phyloP scores from a whole-genome alignment of 2,888 invertebrate genomes.

The Strigamia maritima region DNA sequence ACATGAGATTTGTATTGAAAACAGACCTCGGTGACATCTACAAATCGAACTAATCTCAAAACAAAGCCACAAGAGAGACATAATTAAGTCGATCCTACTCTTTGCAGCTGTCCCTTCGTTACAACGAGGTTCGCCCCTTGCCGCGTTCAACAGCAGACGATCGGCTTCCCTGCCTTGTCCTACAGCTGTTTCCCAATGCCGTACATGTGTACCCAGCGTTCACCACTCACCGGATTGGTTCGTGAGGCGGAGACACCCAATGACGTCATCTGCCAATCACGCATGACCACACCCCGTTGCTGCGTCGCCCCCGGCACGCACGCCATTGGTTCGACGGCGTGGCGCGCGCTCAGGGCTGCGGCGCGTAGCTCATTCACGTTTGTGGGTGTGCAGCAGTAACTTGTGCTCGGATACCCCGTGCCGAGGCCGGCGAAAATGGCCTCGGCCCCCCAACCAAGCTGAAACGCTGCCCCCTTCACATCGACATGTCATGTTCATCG shows the following conservation, averaged over 20 bases:
- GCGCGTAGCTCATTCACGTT: constrained; percentile 10
- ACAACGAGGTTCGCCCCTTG: constrained; percentile 20
- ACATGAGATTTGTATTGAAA: background rate
- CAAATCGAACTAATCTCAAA: constrained; percentile 18
- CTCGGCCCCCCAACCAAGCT: constrained; percentile 25
- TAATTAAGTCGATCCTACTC: constrained; percentile 27
- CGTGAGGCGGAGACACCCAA: constrained; percentile 21
- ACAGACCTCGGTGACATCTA: constrained; percentile 7
- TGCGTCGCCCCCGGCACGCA: constrained; percentile 10
- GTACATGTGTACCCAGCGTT: constrained; percentile 35
- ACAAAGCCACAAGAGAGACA: constrained; percentile 27
- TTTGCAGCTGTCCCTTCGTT: constrained; percentile 20
- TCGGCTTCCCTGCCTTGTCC: constrained; percentile 38
- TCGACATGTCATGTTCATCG: constrained; percentile 24
- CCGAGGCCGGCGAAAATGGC: constrained; percentile 22
- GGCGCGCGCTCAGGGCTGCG: constrained; percentile 21
- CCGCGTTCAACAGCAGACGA: constrained; percentile 28
- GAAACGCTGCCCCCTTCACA: background rate
- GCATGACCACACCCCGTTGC: constrained; percentile 15
- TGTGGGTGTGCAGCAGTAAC: constrained; percentile 17
- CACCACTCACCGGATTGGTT: constrained; percentile 28
- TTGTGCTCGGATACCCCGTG: constrained; percentile 26
- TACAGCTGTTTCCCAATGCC: constrained; percentile 31
- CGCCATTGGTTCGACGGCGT: constrained; percentile 34
- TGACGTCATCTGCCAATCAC: constrained; percentile 32